Conservation (phyloP, 2,113 vertebrate genomes). For the Propithecus coquereli region DNA sequence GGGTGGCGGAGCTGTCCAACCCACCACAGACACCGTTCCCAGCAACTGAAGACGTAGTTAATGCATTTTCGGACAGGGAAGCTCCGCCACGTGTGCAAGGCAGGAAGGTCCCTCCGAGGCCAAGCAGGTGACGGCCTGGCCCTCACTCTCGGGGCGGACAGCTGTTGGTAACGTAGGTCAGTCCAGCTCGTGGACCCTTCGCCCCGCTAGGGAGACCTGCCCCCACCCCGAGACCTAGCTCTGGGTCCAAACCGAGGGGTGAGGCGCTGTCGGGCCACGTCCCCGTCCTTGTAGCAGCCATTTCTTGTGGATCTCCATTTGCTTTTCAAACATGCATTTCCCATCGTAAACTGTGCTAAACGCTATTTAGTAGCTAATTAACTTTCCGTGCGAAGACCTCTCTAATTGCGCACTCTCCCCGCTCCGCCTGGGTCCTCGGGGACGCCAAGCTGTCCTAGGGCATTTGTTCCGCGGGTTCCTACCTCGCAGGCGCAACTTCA, state of each 20-base stretch:
- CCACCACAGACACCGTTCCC: accelerated
- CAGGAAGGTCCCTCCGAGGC: accelerated
- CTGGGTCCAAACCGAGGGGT: conserved; percentile 17
- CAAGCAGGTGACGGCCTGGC: neutral
- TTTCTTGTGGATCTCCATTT: conserved; percentile 55
- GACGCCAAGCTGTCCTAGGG: conserved; percentile 77
- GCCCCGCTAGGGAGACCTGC: neutral
- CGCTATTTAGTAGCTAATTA: conserved; percentile 85
- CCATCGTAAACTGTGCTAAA: conserved; percentile 77
- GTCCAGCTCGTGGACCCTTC: neutral
- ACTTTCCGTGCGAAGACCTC: conserved; percentile 81
- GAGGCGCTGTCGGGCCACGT: accelerated
- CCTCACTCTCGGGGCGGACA: neutral
- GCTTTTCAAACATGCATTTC: conserved; percentile 72
- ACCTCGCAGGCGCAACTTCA: conserved; percentile 66
- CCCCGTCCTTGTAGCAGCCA: conserved; percentile 27
- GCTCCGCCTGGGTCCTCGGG: conserved; percentile 69
- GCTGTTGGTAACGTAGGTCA: accelerated
- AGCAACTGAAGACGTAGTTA: accelerated
- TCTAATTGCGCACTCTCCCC: conserved; percentile 80
- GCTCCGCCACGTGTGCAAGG: accelerated
- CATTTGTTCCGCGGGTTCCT: conserved; percentile 81
- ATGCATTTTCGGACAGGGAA: neutral
- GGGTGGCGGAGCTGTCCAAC: neutral
- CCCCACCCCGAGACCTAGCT: accelerated